phyloP scores from a whole-genome alignment of 2,797 vertebrate genomes.

The Enteromius viviparus region DNA sequence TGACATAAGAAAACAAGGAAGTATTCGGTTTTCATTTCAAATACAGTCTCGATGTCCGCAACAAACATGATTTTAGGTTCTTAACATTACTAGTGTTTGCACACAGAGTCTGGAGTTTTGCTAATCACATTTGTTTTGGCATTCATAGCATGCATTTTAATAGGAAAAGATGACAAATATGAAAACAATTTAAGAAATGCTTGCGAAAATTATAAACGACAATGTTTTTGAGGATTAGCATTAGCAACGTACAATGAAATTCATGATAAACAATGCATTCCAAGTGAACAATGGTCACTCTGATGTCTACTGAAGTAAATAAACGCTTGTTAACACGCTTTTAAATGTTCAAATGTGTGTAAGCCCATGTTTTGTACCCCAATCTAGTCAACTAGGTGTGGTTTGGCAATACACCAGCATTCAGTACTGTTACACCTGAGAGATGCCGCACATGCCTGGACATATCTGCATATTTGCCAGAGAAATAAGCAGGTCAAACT shows the following conservation, averaged over 20 bases:
- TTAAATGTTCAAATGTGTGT: neutral
- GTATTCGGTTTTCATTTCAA: neutral
- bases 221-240: neutral
- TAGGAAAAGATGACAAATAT: too few relatives aligned
- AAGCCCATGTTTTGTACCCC: neutral
- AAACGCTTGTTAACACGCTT: neutral
- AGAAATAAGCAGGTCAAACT: neutral
- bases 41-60: neutral
- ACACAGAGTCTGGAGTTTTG: too few relatives aligned
- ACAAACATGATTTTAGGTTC: neutral
- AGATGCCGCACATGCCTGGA: constrained; percentile 21
- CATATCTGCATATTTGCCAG: constrained; percentile 43
- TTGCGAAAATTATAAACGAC: too few relatives aligned
- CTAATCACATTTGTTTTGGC: too few relatives aligned
- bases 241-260: neutral
- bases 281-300: neutral
- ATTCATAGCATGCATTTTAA: too few relatives aligned
- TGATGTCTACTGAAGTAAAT: neutral
- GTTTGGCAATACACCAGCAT: neutral
- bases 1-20: neutral
- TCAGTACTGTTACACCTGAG: neutral
- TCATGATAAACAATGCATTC: neutral
- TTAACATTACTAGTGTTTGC: too few relatives aligned
- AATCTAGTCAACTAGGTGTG: neutral
- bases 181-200: too few relatives aligned